Conservation (phyloP, 2,797 vertebrate genomes). For the Girardinus metallicus region DNA sequence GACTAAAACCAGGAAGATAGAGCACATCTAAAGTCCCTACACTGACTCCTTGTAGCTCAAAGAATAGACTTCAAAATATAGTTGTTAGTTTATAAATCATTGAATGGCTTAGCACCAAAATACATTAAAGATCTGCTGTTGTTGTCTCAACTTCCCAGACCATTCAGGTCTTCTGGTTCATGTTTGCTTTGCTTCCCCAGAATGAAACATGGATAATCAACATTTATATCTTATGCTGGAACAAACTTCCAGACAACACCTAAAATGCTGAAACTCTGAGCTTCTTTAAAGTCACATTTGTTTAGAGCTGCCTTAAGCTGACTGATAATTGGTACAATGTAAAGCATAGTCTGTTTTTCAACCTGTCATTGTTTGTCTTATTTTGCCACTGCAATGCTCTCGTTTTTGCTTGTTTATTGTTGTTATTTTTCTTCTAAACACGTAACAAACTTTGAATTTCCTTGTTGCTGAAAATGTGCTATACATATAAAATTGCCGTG, state of each 20-base stretch:
- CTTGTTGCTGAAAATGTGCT: not conserved
- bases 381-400: not conserved
- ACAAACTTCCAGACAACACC: not conserved
- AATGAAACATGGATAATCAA: too few relatives aligned
- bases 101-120: too few relatives aligned
- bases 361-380: not conserved
- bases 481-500: not conserved
- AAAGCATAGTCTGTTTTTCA: not conserved
- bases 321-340: not conserved
- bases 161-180: too few relatives aligned
- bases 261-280: not conserved
- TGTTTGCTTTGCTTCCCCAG: too few relatives aligned
- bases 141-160: too few relatives aligned
- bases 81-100: too few relatives aligned
- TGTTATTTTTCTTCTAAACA: not conserved
- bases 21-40: too few relatives aligned
- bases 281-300: not conserved
- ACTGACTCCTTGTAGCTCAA: too few relatives aligned
- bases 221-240: not conserved
- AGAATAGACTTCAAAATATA: too few relatives aligned
- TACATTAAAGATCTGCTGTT: too few relatives aligned
- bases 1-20: too few relatives aligned
- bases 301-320: not conserved
- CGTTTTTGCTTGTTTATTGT: not conserved
- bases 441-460: not conserved